Percentiles rank a stretch among this genome's conserved stretches.
phyloP scores from a whole-genome alignment of 2,113 vertebrate genomes.

The Psophia crepitans region DNA sequence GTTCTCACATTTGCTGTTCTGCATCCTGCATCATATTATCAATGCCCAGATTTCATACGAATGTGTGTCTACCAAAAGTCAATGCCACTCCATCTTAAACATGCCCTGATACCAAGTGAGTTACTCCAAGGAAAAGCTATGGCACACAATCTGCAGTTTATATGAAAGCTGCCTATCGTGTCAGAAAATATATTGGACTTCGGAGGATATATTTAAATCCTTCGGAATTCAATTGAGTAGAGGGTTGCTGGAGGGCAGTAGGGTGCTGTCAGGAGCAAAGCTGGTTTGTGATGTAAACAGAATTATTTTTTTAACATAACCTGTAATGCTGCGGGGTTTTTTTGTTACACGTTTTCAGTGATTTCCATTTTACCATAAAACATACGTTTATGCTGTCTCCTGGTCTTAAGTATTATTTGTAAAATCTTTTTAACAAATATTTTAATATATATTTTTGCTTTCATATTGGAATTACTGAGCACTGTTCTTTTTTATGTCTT shows the following conservation, averaged over 20 bases:
- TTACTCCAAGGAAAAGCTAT: background rate
- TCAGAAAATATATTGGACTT: background rate
- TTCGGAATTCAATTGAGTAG: background rate
- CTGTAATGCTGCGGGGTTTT: background rate
- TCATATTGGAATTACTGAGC: slow-evolving; percentile 8
- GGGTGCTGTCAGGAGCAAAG: slow-evolving; percentile 5
- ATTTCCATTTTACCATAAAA: slow-evolving; percentile 21
- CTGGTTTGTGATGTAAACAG: slow-evolving; percentile 24
- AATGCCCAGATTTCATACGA: background rate
- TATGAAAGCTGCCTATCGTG: background rate
- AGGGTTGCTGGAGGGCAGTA: background rate
- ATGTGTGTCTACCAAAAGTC: background rate
- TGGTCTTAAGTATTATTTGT: slow-evolving; percentile 43
- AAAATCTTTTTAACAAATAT: slow-evolving; percentile 42
- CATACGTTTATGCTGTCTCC: slow-evolving; percentile 8
- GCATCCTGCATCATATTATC: background rate
- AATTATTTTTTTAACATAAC: slow-evolving; percentile 17
- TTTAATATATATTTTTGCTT: slow-evolving; percentile 58
- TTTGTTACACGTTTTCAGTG: background rate
- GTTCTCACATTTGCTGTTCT: background rate
- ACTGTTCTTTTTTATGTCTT: slow-evolving; percentile 54
- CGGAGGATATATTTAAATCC: background rate
- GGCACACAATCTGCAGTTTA: background rate
- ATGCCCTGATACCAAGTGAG: background rate
- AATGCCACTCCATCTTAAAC: background rate